A percentile compares a stretch with the other conserved stretches of the same genome.
Conservation (phyloP, 2,113 vertebrate genomes). For the Zootoca vivipara region DNA sequence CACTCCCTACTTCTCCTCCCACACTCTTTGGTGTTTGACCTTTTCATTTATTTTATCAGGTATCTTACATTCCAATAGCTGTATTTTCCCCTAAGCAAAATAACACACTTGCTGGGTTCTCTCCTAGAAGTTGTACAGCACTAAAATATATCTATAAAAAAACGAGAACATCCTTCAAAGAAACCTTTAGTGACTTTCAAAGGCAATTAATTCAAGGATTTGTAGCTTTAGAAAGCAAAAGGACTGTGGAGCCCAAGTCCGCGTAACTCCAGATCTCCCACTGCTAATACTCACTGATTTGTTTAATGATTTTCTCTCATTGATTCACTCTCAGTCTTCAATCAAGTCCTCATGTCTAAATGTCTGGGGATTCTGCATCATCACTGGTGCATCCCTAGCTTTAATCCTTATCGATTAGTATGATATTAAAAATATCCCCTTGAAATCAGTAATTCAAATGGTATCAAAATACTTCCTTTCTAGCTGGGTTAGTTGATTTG, state of each 20-base stretch:
- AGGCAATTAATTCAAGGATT: conserved; percentile 20
- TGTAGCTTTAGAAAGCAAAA: conserved; percentile 31
- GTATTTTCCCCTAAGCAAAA: conserved; percentile 9
- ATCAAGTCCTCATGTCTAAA: conserved; percentile 53
- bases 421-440: conserved; percentile 40
- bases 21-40: conserved; percentile 23
- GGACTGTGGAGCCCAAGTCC: conserved; percentile 56
- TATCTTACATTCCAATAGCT: background rate
- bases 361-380: conserved; percentile 39
- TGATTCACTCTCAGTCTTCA: conserved; percentile 58
- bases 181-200: background rate
- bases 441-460: conserved; percentile 49
- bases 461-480: conserved; percentile 44
- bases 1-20: background rate
- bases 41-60: conserved; percentile 9
- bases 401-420: conserved; percentile 46
- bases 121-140: background rate
- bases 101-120: conserved; percentile 14
- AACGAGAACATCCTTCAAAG: conserved; percentile 38
- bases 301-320: conserved; percentile 49
- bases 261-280: conserved; percentile 41
- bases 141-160: conserved; percentile 27
- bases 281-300: conserved; percentile 46
- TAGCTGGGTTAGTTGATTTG: conserved; percentile 52
- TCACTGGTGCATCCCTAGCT: conserved; percentile 31